These are phyloP conservation scores for Fregata magnificens DNA, from an alignment of 2,113 vertebrate species.

Conservation along the genomic window DNA sequence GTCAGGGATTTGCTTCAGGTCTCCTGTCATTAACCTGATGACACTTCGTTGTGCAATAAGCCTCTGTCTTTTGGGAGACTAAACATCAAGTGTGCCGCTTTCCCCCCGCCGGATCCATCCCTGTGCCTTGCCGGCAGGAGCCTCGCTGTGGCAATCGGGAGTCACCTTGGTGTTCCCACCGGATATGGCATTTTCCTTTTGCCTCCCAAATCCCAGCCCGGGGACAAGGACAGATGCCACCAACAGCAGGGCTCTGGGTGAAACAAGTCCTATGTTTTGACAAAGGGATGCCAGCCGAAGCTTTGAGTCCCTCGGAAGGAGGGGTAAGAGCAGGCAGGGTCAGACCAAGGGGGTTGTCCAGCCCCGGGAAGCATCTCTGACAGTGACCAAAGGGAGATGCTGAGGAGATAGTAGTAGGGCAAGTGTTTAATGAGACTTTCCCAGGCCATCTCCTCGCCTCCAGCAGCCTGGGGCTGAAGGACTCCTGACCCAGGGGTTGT, in stretches of 20 bases:
- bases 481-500: neutral
- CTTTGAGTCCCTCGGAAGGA: neutral
- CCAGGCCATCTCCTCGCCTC: neutral
- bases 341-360: neutral
- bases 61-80: neutral
- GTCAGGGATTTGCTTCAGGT: slow-evolving; percentile 26
- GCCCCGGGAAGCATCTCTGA: neutral
- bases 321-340: neutral
- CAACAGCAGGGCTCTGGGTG: neutral
- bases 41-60: neutral
- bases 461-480: neutral
- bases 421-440: neutral
- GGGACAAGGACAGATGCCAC: neutral
- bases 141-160: fast-evolving
- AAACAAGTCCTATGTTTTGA: neutral
- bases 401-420: neutral
- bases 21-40: neutral
- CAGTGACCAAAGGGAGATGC: neutral
- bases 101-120: neutral
- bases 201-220: neutral
- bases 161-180: slow-evolving; percentile 5
- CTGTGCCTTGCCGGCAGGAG: fast-evolving
- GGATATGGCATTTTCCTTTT: neutral
- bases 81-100: neutral
- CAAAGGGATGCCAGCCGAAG: neutral